phyloP scores from a whole-genome alignment of 2,797 vertebrate genomes.

The Bovichtus diacanthus region DNA sequence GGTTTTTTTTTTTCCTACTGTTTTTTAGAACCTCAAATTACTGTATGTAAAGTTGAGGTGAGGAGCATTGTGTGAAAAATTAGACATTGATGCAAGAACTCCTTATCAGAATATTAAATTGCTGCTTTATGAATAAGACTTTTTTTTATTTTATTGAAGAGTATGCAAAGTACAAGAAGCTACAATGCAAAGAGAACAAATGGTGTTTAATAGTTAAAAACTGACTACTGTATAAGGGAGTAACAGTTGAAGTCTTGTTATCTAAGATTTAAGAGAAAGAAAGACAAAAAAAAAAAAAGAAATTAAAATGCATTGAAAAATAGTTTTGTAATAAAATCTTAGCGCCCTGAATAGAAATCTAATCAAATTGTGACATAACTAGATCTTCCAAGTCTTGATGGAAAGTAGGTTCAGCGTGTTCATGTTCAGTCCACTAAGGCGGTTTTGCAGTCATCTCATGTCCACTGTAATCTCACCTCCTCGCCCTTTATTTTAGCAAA shows the following conservation, averaged over 20 bases:
- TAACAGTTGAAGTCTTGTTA: background rate
- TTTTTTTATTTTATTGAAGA: background rate
- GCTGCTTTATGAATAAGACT: background rate
- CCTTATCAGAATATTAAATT: background rate
- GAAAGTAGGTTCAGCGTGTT: conserved; percentile 1
- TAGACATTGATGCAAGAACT: background rate
- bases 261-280: background rate
- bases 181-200: background rate
- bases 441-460: background rate
- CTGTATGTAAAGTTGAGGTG: background rate
- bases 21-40: conserved; percentile 12
- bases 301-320: background rate
- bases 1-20: background rate
- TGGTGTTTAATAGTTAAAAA: background rate
- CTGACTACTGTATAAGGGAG: too few species aligned
- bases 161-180: background rate
- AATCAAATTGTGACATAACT: background rate
- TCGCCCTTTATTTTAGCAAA: background rate
- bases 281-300: background rate
- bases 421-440: background rate
- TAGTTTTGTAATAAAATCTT: conserved; percentile 6
- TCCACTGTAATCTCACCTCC: conserved; percentile 3
- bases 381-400: background rate
- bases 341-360: background rate
- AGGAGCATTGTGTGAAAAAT: background rate